These are phyloP conservation scores for Sebastes nivosus DNA, from an alignment of 2,797 vertebrate genomes.

Conservation along the genomic window DNA sequence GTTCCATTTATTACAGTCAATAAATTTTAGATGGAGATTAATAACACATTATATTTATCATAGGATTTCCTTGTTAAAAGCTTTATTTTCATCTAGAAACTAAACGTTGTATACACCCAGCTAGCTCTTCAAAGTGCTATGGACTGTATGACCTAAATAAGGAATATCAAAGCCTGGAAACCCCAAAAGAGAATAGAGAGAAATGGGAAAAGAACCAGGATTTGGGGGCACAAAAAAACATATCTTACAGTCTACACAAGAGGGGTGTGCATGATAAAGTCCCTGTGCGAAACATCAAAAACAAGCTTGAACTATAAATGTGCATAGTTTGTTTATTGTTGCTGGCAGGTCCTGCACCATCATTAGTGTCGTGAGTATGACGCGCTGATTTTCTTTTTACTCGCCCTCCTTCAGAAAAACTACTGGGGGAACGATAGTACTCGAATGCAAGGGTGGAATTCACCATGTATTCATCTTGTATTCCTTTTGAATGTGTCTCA, in stretches of 20 bases:
- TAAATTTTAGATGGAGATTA: conserved; percentile 58
- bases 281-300: conserved; percentile 49
- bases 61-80: conserved; percentile 63
- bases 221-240: conserved; percentile 39
- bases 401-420: conserved; percentile 22
- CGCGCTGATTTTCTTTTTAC: conserved; percentile 24
- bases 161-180: conserved; percentile 71
- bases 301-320: conserved; percentile 37
- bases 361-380: conserved; percentile 36
- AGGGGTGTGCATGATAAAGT: conserved; percentile 26
- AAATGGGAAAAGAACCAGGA: conserved; percentile 40
- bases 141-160: conserved; percentile 75
- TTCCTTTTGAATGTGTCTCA: conserved; percentile 59
- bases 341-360: conserved; percentile 24
- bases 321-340: conserved; percentile 52
- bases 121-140: conserved; percentile 67
- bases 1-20: conserved; percentile 54
- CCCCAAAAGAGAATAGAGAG: conserved; percentile 39
- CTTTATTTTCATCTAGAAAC: conserved; percentile 42
- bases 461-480: conserved; percentile 49
- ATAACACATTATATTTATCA: conserved; percentile 58
- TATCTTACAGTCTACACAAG: conserved; percentile 6
- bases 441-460: conserved; percentile 27
- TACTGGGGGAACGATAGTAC: conserved; percentile 18
- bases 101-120: conserved; percentile 54